Evolutionary conservation across 1,140 invertebrate genomes (phyloP).

Genomic region (Hyphantria cunea): DNA sequence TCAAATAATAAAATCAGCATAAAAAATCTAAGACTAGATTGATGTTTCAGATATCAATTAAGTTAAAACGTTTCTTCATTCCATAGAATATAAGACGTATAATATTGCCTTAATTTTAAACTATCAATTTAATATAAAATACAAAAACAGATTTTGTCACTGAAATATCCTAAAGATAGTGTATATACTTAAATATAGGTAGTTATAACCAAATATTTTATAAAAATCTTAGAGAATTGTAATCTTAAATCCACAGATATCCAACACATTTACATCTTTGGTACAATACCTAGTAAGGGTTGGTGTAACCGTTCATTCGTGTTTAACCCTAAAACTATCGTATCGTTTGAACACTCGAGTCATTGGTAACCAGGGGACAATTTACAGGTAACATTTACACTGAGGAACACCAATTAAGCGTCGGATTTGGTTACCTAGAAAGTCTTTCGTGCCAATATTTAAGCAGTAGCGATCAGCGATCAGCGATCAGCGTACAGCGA

Average conservation of each 20-base stretch:
- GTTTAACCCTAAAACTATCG: constrained; percentile 32
- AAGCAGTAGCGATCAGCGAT: not conserved
- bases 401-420: constrained; percentile 30
- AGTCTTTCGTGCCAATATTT: constrained; percentile 29
- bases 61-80: too few relatives aligned
- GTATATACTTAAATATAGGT: too few relatives aligned
- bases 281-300: constrained; percentile 73
- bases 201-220: too few relatives aligned
- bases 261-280: constrained; percentile 79
- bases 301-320: constrained; percentile 50
- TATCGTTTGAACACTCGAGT: constrained; percentile 47
- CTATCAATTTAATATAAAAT: too few relatives aligned
- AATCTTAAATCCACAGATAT: constrained; percentile 57
- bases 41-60: too few relatives aligned
- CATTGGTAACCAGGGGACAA: constrained; percentile 49
- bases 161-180: too few relatives aligned
- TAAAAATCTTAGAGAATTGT: constrained; percentile 18
- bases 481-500: constrained; percentile 69
- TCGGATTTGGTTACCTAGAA: constrained; percentile 29
- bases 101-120: too few relatives aligned
- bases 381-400: constrained; percentile 31
- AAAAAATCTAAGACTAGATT: too few relatives aligned
- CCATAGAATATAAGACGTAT: too few relatives aligned
- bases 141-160: too few relatives aligned
- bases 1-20: too few relatives aligned